phyloP scores from a whole-genome alignment of 1,140 invertebrate genomes.

The Lepeophtheirus salmonis region DNA sequence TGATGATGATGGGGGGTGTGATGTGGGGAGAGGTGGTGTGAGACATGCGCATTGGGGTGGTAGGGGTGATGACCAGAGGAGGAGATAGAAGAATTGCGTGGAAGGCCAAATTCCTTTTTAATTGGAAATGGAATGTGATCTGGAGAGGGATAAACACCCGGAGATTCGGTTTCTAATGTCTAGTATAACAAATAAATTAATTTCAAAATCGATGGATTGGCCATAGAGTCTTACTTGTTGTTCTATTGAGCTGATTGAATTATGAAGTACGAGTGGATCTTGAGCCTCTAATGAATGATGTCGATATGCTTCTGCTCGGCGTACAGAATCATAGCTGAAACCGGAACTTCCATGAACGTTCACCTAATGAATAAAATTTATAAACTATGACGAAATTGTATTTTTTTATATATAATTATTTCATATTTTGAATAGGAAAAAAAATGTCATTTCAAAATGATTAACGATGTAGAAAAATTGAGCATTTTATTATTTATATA shows the following conservation, averaged over 20 bases:
- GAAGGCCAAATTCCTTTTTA: conserved; percentile 11
- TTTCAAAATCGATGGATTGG: not conserved
- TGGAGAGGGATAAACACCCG: not conserved
- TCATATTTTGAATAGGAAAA: too few species aligned
- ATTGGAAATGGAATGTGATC: conserved; percentile 8
- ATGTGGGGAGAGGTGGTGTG: not conserved
- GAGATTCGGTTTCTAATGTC: too few species aligned
- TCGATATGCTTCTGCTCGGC: conserved; percentile 1
- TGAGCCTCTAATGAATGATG: not conserved
- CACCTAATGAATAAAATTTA: not conserved
- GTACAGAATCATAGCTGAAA: conserved; percentile 2
- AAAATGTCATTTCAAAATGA: not conserved
- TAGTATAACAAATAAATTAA: not conserved
- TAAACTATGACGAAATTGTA: not conserved
- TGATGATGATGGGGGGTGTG: not conserved
- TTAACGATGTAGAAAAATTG: not conserved
- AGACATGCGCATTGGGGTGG: not conserved
- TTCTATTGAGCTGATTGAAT: conserved; percentile 1
- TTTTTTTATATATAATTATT: not conserved
- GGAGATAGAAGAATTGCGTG: not conserved
- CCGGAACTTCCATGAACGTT: not conserved
- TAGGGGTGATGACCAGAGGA: conserved; percentile 1
- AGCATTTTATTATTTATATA: not conserved
- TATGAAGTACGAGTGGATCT: not conserved
- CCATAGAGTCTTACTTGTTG: not conserved